phyloP scores from a whole-genome alignment of 2,888 invertebrate genomes.

The Synanthedon andrenaeformis region DNA sequence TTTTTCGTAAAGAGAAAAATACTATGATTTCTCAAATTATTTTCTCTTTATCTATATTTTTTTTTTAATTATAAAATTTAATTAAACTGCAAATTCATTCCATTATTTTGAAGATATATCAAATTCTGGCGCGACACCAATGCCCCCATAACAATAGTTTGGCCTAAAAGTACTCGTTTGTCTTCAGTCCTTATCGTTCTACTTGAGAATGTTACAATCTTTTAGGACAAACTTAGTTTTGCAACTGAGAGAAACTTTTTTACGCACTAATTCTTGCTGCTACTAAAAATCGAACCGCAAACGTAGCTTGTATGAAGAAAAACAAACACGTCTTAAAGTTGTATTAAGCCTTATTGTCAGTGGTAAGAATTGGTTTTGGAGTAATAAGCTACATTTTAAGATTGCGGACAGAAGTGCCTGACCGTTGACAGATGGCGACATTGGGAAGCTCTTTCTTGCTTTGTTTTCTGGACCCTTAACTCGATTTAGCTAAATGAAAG shows the following conservation, averaged over 20 bases:
- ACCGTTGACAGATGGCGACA: conserved; percentile 52
- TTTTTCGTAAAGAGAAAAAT: too few relatives aligned
- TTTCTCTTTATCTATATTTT: too few relatives aligned
- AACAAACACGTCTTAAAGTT: neutral
- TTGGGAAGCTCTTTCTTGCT: conserved; percentile 43
- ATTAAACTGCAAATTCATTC: too few relatives aligned
- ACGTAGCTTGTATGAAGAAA: neutral
- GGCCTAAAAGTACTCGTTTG: conserved; percentile 31
- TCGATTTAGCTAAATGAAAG: conserved; percentile 50
- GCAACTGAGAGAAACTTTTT: neutral
- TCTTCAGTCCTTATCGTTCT: conserved; percentile 40
- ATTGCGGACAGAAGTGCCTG: conserved; percentile 28
- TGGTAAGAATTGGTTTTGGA: conserved; percentile 16
- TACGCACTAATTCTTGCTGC: neutral
- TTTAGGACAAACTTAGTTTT: conserved; percentile 13
- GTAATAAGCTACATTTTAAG: conserved; percentile 10
- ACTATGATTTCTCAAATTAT: too few relatives aligned
- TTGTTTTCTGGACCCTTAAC: conserved; percentile 50
- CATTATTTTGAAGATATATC: too few relatives aligned
- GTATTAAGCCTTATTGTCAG: conserved; percentile 10
- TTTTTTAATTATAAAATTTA: too few relatives aligned
- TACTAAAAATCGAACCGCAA: neutral
- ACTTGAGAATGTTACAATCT: conserved; percentile 32
- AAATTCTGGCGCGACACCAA: neutral
- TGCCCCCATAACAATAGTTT: conserved; percentile 5